These are phyloP conservation scores for Rhinella marina DNA, from an alignment of 2,797 vertebrate genomes.

Conservation along the genomic window DNA sequence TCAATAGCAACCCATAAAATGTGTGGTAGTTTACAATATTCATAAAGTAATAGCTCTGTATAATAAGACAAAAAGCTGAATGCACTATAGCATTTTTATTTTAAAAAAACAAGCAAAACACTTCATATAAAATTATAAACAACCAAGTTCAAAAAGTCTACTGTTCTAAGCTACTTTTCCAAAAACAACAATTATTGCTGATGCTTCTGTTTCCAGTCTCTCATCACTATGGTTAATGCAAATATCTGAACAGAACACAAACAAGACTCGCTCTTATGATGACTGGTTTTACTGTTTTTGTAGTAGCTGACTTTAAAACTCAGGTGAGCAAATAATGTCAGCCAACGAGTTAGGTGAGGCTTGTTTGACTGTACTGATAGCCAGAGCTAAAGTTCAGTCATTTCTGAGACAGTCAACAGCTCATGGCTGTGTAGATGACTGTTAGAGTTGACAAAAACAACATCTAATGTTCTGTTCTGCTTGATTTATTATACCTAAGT, in stretches of 20 bases:
- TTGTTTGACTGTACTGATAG: constrained; percentile 40
- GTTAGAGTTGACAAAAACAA: constrained; percentile 51
- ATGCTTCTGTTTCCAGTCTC: constrained; percentile 1
- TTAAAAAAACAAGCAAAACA: not conserved
- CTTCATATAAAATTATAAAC: not conserved
- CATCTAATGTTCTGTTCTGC: constrained; percentile 54
- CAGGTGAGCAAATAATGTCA: constrained; percentile 36
- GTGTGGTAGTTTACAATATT: not conserved
- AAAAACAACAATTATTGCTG: not conserved
- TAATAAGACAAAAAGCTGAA: not conserved
- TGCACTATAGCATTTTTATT: not conserved
- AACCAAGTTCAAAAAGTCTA: not conserved
- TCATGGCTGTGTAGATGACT: constrained; percentile 50
- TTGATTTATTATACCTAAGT: constrained; percentile 56
- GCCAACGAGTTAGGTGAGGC: constrained; percentile 34
- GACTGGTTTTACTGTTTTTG: not conserved
- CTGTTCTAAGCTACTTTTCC: not conserved
- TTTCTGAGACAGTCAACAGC: constrained; percentile 46
- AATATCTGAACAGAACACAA: not conserved
- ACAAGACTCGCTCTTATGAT: not conserved
- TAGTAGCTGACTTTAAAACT: constrained; percentile 1
- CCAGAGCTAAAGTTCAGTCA: constrained; percentile 41
- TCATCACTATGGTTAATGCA: constrained; percentile 2
- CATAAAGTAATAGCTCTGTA: not conserved
- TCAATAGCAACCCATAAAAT: not conserved